Evolutionary conservation across 1,140 invertebrate genomes (phyloP), one percentile per base, ranked within the genome.

Genomic region (Zaprionus tsacasi): DNA sequence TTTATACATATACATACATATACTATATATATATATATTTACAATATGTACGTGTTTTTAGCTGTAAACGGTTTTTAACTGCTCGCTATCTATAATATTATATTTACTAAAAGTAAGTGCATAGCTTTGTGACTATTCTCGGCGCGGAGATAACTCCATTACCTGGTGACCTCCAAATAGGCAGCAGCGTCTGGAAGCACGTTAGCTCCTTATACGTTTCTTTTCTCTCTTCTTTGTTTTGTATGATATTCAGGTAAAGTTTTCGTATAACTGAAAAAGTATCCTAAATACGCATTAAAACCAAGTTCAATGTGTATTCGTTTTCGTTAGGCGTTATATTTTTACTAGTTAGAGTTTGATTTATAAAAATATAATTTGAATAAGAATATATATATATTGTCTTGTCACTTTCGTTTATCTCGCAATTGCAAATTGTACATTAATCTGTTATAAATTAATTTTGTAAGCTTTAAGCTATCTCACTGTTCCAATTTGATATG

Each of bases 321-420:
- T 45, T 56, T 78, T 75, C 73, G 65, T 87, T 83, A 89, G 80
- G 83, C 85, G 80, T 89, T 87, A 70, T 87, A 87, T 75, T 71
- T 70, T 87, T 83, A 88, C 80, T 87, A 80, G 69, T 87, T 79
- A 75, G 61, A 54, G 59, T 36, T 57, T 52, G 77, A 88, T 88
- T 78, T 76, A 63, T 73, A 83, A 83, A 88, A 76, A 72, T 74
- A 56, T 68, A 74, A 25, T 58, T 68, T 57, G 61, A 56, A 61
- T 80, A 87, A 87, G 71, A 87, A 87, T 86, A 87, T 87, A 45
- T 43, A 43, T 43, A n/a, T 86, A 50, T 50, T 50, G 82, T 75
- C 67, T 81, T 82, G 78, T 89, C 78, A 81, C 70, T 43, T 50
- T 69, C 35, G 48, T n/a, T 58, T 27, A 54, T 6, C 21, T 56